A percentile compares a stretch with the other conserved stretches of the same genome.
These are phyloP conservation scores for Parapsyche elsis DNA, from an alignment of 1,140 invertebrate species.

Conservation along the genomic window DNA sequence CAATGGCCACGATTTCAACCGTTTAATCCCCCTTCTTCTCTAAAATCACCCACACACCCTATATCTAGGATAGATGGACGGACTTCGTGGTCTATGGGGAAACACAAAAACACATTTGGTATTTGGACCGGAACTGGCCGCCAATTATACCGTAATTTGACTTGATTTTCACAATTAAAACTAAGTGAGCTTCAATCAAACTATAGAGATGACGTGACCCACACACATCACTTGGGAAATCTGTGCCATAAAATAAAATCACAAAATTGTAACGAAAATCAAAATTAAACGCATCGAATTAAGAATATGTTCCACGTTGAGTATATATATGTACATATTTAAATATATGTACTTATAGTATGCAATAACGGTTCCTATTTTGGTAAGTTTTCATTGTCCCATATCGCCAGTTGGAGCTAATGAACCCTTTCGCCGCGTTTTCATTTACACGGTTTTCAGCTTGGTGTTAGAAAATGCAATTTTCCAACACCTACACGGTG, in stretches of 20 bases:
- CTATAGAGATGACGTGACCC: too few relatives aligned
- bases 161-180: background rate
- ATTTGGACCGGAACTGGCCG: background rate
- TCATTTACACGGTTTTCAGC: background rate
- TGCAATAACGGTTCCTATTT: background rate
- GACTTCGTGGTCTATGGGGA: background rate
- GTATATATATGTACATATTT: too few relatives aligned
- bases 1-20: slow-evolving; percentile 18
- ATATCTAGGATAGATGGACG: background rate
- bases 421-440: background rate
- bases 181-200: background rate
- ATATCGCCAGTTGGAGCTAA: too few relatives aligned
- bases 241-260: too few relatives aligned
- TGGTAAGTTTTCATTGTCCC: background rate
- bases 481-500: background rate
- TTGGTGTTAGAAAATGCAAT: slow-evolving; percentile 33
- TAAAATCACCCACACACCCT: background rate
- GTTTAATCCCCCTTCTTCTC: slow-evolving; percentile 16
- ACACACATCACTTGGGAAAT: too few relatives aligned
- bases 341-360: background rate
- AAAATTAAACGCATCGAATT: background rate
- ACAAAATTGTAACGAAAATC: too few relatives aligned
- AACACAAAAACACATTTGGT: slow-evolving; percentile 26
- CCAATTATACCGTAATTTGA: slow-evolving; percentile 21
- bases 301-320: background rate